A percentile compares a stretch with the other conserved stretches of the same genome.
Evolutionary conservation across 2,797 vertebrate species (phyloP).

Genomic region (Poeciliopsis gracilis): DNA sequence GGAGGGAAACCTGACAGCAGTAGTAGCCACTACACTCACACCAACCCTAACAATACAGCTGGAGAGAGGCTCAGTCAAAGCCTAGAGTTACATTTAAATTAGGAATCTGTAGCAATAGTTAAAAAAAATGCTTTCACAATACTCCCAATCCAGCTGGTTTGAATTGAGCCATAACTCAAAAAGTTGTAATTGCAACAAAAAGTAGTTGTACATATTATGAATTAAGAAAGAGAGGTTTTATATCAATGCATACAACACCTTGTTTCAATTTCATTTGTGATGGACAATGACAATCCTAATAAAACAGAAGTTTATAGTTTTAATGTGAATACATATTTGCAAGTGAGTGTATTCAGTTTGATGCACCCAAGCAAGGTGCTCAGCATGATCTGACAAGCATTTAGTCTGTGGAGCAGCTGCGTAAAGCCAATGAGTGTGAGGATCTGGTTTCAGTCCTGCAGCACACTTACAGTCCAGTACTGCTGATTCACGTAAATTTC

Average conservation of each 20-base stretch:
- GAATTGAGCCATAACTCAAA: not conserved
- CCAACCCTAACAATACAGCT: not conserved
- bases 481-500: slow-evolving; percentile 72
- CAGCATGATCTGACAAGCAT: slow-evolving; percentile 60
- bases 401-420: slow-evolving; percentile 44
- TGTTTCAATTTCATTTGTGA: not conserved
- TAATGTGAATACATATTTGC: not conserved
- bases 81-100: not conserved
- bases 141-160: not conserved
- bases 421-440: slow-evolving; percentile 63
- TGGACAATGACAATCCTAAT: not conserved
- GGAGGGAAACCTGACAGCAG: not conserved
- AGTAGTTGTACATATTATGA: not conserved
- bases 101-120: not conserved
- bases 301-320: not conserved
- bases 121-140: not conserved
- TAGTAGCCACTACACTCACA: not conserved
- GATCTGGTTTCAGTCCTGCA: slow-evolving; percentile 73
- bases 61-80: not conserved
- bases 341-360: slow-evolving; percentile 1
- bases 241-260: not conserved
- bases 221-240: not conserved
- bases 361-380: slow-evolving; percentile 44
- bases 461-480: slow-evolving; percentile 44
- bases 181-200: not conserved